These are phyloP conservation scores for Hippasteria phrygiana DNA, from an alignment of 53 echinoderm and acorn worm species.

Conservation along the genomic window DNA sequence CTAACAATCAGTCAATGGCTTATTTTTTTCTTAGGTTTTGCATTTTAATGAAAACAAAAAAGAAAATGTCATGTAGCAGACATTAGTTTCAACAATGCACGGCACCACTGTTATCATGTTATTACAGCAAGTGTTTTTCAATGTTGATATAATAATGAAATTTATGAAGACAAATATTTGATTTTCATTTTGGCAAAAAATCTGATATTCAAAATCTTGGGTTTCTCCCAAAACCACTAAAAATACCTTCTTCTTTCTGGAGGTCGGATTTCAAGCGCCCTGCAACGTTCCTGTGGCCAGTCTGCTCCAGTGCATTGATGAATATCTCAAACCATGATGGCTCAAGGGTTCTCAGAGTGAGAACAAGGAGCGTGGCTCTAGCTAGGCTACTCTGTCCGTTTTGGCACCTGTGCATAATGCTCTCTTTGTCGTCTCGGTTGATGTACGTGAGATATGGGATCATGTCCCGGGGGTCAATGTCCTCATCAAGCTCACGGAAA, in stretches of 20 bases:
- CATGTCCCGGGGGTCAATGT: neutral
- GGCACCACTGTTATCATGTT: too few relatives aligned
- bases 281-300: neutral
- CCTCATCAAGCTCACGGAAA: neutral
- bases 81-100: too few relatives aligned
- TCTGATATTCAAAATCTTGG: too few relatives aligned
- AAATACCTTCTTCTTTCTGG: neutral
- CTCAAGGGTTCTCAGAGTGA: conserved; percentile 22
- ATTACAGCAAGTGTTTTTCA: too few relatives aligned
- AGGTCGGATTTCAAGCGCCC: neutral
- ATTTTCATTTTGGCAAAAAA: too few relatives aligned
- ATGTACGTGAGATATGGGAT: conserved; percentile 12
- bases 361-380: neutral
- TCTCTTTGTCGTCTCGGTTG: neutral
- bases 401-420: neutral
- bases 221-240: neutral
- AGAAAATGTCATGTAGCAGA: too few relatives aligned
- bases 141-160: too few relatives aligned
- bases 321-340: conserved; percentile 16
- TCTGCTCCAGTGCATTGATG: neutral
- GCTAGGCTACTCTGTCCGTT: neutral
- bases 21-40: too few relatives aligned
- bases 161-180: too few relatives aligned
- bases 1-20: too few relatives aligned
- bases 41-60: too few relatives aligned